Evolutionary conservation across 1,140 invertebrate genomes (phyloP).

Genomic region (Nephila pilipes): DNA sequence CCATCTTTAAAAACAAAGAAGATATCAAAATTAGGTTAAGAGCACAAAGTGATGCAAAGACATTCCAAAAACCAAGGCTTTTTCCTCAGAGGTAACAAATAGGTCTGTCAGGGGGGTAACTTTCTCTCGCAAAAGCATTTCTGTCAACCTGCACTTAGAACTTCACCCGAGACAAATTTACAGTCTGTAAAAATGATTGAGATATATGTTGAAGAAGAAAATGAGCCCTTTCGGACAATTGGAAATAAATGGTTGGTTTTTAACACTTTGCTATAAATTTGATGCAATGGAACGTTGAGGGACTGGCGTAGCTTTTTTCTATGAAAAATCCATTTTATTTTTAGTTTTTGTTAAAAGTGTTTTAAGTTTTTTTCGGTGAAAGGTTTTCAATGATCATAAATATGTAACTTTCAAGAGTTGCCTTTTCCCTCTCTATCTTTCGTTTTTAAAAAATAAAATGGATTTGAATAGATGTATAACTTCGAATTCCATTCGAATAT

Average conservation of each 20-base stretch:
- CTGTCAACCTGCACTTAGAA: constrained; percentile 64
- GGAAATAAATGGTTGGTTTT: not conserved
- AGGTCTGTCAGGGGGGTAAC: constrained; percentile 34
- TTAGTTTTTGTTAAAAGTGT: not conserved
- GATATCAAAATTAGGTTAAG: not conserved
- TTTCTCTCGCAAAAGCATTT: not conserved
- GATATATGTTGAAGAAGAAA: not conserved
- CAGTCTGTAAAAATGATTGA: constrained; percentile 32
- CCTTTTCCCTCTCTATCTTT: no score
- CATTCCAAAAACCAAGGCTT: not conserved
- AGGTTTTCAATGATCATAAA: no score
- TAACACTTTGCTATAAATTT: not conserved
- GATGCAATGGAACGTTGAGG: not conserved
- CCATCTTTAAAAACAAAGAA: not conserved
- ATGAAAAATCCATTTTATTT: not conserved
- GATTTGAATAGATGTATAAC: no score
- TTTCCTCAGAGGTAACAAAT: constrained; percentile 32
- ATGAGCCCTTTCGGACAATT: not conserved
- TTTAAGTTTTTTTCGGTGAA: no score
- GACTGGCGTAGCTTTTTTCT: not conserved
- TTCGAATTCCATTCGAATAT: no score
- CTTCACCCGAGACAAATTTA: constrained; percentile 31
- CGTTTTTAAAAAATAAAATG: no score
- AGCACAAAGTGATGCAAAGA: not conserved
- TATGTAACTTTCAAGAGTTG: no score